Conservation (phyloP, 2,113 vertebrate species). For the Polypterus bichir region DNA sequence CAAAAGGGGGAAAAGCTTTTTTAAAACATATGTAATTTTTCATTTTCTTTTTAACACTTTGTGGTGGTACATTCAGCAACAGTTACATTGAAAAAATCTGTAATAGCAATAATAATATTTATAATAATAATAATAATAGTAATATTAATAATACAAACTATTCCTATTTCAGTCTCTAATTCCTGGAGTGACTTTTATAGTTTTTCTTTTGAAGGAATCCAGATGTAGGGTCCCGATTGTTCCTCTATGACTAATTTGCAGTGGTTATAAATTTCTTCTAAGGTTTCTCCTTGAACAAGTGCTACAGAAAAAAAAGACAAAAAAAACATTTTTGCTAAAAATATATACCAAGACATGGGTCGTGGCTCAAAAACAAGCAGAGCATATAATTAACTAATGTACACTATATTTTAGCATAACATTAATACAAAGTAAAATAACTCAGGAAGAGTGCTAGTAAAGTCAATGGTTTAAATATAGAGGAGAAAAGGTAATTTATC, state of each 20-base stretch:
- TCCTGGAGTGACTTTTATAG: slow-evolving; percentile 72
- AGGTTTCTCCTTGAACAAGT: slow-evolving; percentile 90
- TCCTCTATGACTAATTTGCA: slow-evolving; percentile 97
- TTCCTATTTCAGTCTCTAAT: slow-evolving; percentile 57
- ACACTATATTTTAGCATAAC: too few species aligned
- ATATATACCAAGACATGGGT: too few species aligned
- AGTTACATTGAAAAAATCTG: slow-evolving; percentile 36
- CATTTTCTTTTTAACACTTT: slow-evolving; percentile 35
- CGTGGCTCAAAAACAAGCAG: too few species aligned
- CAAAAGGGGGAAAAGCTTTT: slow-evolving; percentile 49
- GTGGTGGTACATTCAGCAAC: slow-evolving; percentile 54
- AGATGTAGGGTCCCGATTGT: slow-evolving; percentile 96
- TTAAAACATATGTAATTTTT: slow-evolving; percentile 38
- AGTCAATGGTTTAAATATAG: too few species aligned
- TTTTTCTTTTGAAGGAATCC: slow-evolving; percentile 97
- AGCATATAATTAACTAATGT: too few species aligned
- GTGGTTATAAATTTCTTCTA: slow-evolving; percentile 96
- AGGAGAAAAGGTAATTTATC: too few species aligned
- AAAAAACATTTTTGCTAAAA: neutral
- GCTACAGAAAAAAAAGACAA: slow-evolving; percentile 48
- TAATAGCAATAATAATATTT: slow-evolving; percentile 56
- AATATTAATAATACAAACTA: slow-evolving; percentile 74
- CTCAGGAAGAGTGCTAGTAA: too few species aligned
- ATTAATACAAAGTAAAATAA: too few species aligned
- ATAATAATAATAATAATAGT: slow-evolving; percentile 71